Evolutionary conservation across 1,140 invertebrate genomes (phyloP).

Genomic region (Rhagoletis pomonella): DNA sequence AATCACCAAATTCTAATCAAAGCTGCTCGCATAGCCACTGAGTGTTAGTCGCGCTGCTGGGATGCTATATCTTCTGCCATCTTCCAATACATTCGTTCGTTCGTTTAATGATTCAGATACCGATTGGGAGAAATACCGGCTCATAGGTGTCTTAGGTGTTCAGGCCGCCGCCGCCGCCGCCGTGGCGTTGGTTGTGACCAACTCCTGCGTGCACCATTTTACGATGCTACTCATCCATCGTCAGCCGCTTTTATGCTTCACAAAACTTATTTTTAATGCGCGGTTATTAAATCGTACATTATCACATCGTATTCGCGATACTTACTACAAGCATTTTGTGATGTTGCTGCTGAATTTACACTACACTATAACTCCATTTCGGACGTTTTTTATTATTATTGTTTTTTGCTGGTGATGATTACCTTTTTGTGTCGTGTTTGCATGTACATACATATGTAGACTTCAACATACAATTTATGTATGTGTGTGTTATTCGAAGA

Average conservation of each 20-base stretch:
- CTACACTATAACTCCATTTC: not conserved
- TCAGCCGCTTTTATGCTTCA: constrained; percentile 17
- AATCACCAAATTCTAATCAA: not conserved
- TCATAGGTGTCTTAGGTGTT: not conserved
- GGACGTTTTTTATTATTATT: too few relatives aligned
- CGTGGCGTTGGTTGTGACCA: not conserved
- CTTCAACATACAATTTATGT: too few relatives aligned
- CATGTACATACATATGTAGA: too few relatives aligned
- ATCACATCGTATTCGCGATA: constrained; percentile 41
- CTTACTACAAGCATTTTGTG: constrained; percentile 17
- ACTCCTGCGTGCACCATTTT: constrained; percentile 30
- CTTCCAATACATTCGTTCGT: too few relatives aligned
- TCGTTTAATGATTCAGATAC: not conserved
- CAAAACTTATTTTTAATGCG: constrained; percentile 37
- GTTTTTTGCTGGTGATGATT: not conserved
- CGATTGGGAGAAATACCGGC: not conserved
- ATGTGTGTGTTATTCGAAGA: too few relatives aligned
- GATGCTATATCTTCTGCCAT: too few relatives aligned
- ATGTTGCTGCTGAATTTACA: constrained; percentile 30
- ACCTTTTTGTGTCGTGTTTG: not conserved
- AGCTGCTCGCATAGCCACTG: not conserved
- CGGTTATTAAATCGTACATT: constrained; percentile 31
- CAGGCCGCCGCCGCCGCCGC: not conserved
- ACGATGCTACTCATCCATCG: constrained; percentile 40
- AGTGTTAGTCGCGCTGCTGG: not conserved